Percentiles rank a stretch among this genome's conserved stretches.
phyloP scores from a whole-genome alignment of 2,113 vertebrate genomes.

The Polypterus senegalus region DNA sequence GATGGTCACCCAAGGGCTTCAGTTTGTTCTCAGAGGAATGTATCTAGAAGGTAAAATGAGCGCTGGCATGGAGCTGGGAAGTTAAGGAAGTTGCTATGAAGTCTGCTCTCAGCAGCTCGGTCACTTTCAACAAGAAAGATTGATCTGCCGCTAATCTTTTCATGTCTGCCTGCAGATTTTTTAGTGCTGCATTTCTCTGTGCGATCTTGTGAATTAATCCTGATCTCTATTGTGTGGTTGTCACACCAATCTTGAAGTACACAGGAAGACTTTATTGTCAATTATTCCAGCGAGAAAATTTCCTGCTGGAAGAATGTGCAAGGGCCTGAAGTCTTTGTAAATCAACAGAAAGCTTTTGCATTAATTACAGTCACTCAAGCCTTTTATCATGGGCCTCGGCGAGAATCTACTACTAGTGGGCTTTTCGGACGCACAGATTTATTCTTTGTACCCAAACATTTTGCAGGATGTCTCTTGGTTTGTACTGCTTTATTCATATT shows the following conservation, averaged over 20 bases:
- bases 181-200: slow-evolving; percentile 14
- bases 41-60: too few relatives aligned
- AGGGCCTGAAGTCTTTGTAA: slow-evolving; percentile 40
- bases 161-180: slow-evolving; percentile 7
- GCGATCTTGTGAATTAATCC: slow-evolving; percentile 38
- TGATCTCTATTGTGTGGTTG: slow-evolving; percentile 46
- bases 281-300: slow-evolving; percentile 44
- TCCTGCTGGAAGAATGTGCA: slow-evolving; percentile 38
- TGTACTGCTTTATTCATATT: too few relatives aligned
- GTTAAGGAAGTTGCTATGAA: too few relatives aligned
- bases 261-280: slow-evolving; percentile 44
- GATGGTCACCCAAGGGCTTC: too few relatives aligned
- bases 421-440: too few relatives aligned
- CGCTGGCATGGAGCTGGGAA: too few relatives aligned
- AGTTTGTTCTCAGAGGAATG: too few relatives aligned
- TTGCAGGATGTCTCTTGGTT: too few relatives aligned
- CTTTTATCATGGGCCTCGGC: slow-evolving; percentile 23
- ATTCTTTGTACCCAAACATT: too few relatives aligned
- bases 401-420: too few relatives aligned
- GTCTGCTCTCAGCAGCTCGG: background rate
- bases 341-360: slow-evolving; percentile 47
- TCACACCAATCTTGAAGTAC: slow-evolving; percentile 43
- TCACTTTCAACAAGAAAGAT: background rate
- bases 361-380: slow-evolving; percentile 37
- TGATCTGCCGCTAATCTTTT: background rate